Base-by-base conservation (phyloP, 2,797 vertebrate species). In the Arctocebus calabarensis region DNA sequence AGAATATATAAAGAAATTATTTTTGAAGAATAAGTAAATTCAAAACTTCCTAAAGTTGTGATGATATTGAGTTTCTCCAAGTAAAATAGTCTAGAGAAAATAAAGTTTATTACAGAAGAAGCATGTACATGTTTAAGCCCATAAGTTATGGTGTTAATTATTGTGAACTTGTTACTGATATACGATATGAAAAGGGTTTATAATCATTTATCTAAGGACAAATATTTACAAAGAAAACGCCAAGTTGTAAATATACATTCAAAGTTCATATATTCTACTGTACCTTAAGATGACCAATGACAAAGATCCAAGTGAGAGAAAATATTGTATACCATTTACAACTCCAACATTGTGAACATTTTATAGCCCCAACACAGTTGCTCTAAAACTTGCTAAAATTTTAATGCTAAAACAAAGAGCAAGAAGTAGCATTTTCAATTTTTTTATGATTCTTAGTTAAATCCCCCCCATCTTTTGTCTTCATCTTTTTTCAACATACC, bases 371-470 rank as follows among this genome's bases (percentile, higher is more conserved):
- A 40, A 81, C 0, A 74, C 0, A 84, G 0, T 37, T 82, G 27
- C 23, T 88, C 40, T 82, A 84, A 88, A 84, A 87, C 57, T 52
- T 92, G 25, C 83, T 79, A 68, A 43, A 48, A 55, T 68, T 71
- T 85, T 70, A 45, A 94, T 73, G 14, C 48, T 94, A 90, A 94
- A 71, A 14, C 27, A 91, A 92, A 96, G 55, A 91, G 32, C 11
- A 84, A 93, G 23, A 81, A 73, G 75, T 34, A 55, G 13, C 43
- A 85, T 27, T 62, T 66, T n/a, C 81, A n/a, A 93, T 87, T 68
- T 29, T 77, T 79, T 55, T 91, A 83, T 91, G 66, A 81, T 87
- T 93, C 88, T 27, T 73, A 88, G 37, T 48, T 93, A 61, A 97
- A 59, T 90, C 16, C 23, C 59, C 29, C 11, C 82, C 66, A 90